Percentiles rank a stretch among this genome's conserved stretches.
phyloP scores from a whole-genome alignment of 2,797 vertebrate genomes.

The Cetoscarus ocellatus region DNA sequence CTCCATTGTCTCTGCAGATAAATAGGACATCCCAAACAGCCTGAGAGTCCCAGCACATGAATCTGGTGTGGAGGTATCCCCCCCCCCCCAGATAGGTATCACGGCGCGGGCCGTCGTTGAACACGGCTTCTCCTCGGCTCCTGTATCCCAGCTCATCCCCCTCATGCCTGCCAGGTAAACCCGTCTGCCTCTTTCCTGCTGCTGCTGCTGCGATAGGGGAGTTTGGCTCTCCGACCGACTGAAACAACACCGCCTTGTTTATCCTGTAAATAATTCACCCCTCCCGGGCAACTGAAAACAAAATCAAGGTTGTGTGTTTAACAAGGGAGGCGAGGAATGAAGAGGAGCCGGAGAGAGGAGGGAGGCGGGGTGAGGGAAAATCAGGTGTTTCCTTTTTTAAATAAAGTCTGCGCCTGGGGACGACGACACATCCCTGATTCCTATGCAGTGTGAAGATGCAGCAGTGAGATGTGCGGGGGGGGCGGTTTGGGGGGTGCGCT shows the following conservation, averaged over 20 bases:
- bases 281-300: slow-evolving; percentile 72
- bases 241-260: slow-evolving; percentile 83
- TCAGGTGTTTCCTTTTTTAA: slow-evolving; percentile 79
- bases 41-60: slow-evolving; percentile 71
- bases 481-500: slow-evolving; percentile 46
- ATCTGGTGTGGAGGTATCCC: slow-evolving; percentile 61
- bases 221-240: slow-evolving; percentile 73
- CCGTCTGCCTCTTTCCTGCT: slow-evolving; percentile 68
- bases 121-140: slow-evolving; percentile 48
- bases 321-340: slow-evolving; percentile 73
- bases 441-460: slow-evolving; percentile 76
- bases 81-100: slow-evolving; percentile 57
- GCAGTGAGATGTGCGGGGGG: slow-evolving; percentile 64
- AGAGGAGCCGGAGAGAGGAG: slow-evolving; percentile 45
- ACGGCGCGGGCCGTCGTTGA: slow-evolving; percentile 46
- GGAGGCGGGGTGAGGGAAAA: slow-evolving; percentile 15
- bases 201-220: slow-evolving; percentile 64
- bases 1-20: slow-evolving; percentile 72
- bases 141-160: slow-evolving; percentile 56
- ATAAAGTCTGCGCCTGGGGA: slow-evolving; percentile 79
- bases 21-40: slow-evolving; percentile 61
- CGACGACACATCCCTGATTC: slow-evolving; percentile 76
- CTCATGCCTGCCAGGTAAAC: slow-evolving; percentile 76
- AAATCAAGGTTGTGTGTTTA: slow-evolving; percentile 83
- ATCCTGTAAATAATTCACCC: slow-evolving; percentile 84